Evolutionary conservation across 2,113 vertebrate genomes (phyloP), one percentile per base, ranked within the genome.

Genomic region (Dasypus novemcinctus): DNA sequence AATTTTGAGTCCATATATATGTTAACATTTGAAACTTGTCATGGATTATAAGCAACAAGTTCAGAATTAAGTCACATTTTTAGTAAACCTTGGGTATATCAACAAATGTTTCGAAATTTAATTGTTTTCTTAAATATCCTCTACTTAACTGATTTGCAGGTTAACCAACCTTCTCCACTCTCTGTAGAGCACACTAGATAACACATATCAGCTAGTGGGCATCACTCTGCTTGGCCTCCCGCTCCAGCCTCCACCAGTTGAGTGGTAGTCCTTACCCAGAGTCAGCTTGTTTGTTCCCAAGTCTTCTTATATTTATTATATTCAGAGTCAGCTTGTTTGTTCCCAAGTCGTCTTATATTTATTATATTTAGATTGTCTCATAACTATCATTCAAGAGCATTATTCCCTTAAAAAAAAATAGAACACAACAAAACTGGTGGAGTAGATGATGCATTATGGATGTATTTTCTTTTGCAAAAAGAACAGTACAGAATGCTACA

Each of bases 161-260:
- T 41, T 68, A 49, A 29, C 17, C 43, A 72, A 29, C 33, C 0
- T 0, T 43, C 15, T 46, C 25, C 13, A 6, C 20, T 69, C 41
- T 52, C 54, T 57, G n/a, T 31, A n/a, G 8, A 38, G 2, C 25
- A 33, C 13, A 5, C 4, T 63, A 33, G n/a, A 2, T 36, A 4
- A 49, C 46, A 21, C 57, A 10, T 0, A 0, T 8, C 5, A 13
- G 1, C 1, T 15, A 43, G 33, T 54, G 87, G 33, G 43, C 12
- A 8, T 9, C 1, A 0, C 0, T 2, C 5, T 33, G 7, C 59
- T 54, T 21, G 41, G 11, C 14, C 4, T 18, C 6, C 7, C 18
- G 11, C 33, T 64, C 46, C 12, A 3, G 21, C 10, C 52, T 25
- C 38, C 2, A 1, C 25, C 57, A 49, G 14, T 17, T 38, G 78